phyloP scores from a whole-genome alignment of 2,113 vertebrate species.

The Haplotaxodon microlepis region DNA sequence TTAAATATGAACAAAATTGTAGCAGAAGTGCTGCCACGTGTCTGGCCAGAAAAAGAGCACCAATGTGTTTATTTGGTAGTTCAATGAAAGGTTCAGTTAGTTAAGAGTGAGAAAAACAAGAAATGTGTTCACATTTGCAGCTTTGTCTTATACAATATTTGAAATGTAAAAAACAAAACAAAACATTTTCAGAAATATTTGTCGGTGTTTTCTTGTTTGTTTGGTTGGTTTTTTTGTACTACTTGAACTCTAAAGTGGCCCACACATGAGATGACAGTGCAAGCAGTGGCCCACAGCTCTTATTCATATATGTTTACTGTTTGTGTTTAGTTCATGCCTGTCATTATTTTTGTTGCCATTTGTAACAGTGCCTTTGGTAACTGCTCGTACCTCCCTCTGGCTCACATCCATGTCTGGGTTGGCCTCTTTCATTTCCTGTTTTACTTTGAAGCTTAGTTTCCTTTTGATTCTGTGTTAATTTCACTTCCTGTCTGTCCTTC shows the following conservation, averaged over 20 bases:
- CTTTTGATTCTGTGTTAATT: background rate
- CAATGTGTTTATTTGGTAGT: background rate
- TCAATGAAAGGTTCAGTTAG: background rate
- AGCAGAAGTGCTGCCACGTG: background rate
- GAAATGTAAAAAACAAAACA: background rate
- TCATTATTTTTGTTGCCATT: background rate
- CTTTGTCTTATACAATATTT: background rate
- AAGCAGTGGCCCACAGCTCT: fast-evolving
- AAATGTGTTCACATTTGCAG: background rate
- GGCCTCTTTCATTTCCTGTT: background rate
- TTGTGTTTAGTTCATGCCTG: background rate
- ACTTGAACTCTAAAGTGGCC: background rate
- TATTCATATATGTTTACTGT: background rate
- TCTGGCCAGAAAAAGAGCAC: background rate
- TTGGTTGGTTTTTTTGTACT: fast-evolving
- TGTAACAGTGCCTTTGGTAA: background rate
- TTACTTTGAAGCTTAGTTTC: background rate
- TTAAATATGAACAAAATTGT: background rate
- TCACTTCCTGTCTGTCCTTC: background rate
- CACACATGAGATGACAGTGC: background rate
- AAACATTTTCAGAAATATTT: background rate
- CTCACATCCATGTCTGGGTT: background rate
- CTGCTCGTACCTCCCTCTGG: background rate
- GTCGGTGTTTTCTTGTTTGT: background rate
- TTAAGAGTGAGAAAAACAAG: background rate